phyloP scores from a whole-genome alignment of 2,888 invertebrate genomes.

The Drosophila fungiperda region DNA sequence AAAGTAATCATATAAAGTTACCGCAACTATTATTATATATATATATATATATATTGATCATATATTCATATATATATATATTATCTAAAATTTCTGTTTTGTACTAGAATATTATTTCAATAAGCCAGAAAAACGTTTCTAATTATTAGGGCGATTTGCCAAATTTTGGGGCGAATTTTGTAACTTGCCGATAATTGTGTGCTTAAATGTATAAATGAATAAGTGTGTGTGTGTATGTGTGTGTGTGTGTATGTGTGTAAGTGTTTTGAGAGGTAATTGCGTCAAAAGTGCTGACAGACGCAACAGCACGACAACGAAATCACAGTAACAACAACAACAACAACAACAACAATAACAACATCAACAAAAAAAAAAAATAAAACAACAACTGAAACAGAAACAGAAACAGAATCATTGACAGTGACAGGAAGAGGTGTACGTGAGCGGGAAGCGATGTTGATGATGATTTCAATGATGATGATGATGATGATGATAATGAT shows the following conservation, averaged over 20 bases:
- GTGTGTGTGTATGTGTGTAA: conserved; percentile 33
- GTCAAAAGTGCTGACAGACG: conserved; percentile 74
- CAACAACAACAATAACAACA: not conserved
- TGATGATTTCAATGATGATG: conserved; percentile 23
- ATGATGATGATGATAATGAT: conserved; percentile 30
- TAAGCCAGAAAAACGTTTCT: not conserved
- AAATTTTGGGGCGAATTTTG: not conserved
- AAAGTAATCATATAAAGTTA: not conserved
- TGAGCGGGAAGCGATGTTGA: conserved; percentile 34
- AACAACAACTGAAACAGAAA: conserved; percentile 33
- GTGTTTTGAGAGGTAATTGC: conserved; percentile 65
- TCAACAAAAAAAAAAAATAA: not conserved
- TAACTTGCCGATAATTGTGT: not conserved
- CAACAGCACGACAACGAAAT: conserved; percentile 43
- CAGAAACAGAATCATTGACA: conserved; percentile 42
- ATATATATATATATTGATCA: not conserved
- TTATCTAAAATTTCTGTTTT: not conserved
- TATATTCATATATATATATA: not conserved
- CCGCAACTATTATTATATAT: not conserved
- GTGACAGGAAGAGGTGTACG: conserved; percentile 41
- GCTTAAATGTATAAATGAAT: conserved; percentile 4
- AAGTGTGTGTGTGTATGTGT: conserved; percentile 28
- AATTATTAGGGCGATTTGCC: not conserved
- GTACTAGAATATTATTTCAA: not conserved
- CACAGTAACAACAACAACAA: conserved; percentile 5